Evolutionary conservation across 2,113 vertebrate genomes (phyloP).

Genomic region (Octodon degus): DNA sequence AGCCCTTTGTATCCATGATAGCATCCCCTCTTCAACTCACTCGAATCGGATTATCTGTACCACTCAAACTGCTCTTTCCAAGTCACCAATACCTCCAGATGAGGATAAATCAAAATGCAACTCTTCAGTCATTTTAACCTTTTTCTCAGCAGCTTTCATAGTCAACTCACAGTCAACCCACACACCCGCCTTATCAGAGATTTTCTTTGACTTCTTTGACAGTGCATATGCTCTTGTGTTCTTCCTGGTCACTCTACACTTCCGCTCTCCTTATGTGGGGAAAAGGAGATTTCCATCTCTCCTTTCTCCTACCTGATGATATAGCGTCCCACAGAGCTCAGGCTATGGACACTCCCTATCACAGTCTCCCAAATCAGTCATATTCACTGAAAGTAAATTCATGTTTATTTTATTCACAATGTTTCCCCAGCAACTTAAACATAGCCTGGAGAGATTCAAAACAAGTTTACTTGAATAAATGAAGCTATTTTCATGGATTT

Average conservation of each 20-base stretch:
- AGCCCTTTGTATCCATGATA: background rate
- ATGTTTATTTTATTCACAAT: background rate
- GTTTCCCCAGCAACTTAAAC: background rate
- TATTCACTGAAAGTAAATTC: background rate
- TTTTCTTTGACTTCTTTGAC: background rate
- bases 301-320: background rate
- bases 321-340: background rate
- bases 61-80: constrained; percentile 18
- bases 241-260: background rate
- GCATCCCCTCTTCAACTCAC: background rate
- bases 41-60: background rate
- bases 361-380: too few species aligned
- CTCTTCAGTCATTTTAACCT: background rate
- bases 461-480: background rate
- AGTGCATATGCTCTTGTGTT: background rate
- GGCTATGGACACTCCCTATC: background rate
- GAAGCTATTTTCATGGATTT: background rate
- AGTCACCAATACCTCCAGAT: background rate
- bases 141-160: background rate
- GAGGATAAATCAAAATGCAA: background rate
- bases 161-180: too few species aligned
- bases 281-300: background rate
- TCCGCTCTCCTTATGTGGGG: background rate
- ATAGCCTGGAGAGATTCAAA: background rate
- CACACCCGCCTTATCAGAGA: accelerated